Conservation (phyloP, 2,888 invertebrate species). For the Cheilosia grossa region DNA sequence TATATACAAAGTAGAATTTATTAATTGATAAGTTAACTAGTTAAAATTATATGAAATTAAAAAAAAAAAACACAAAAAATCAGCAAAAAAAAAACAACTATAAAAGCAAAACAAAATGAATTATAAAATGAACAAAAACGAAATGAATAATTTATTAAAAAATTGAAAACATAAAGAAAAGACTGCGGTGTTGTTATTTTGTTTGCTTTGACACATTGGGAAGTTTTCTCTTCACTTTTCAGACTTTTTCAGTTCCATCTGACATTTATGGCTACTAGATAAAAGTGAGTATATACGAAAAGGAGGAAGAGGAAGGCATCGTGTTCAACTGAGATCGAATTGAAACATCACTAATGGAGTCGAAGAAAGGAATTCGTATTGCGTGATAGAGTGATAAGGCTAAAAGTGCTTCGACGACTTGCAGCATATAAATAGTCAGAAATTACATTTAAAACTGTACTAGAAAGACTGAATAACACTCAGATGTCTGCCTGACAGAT, state of each 20-base stretch:
- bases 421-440: too few relatives aligned
- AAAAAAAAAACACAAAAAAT: constrained; percentile 35
- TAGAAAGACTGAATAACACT: too few relatives aligned
- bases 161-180: constrained; percentile 69
- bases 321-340: too few relatives aligned
- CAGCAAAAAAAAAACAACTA: constrained; percentile 48
- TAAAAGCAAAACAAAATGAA: constrained; percentile 62
- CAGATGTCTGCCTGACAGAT: too few relatives aligned
- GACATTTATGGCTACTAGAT: too few relatives aligned
- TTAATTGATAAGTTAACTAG: constrained; percentile 74
- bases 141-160: constrained; percentile 75
- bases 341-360: too few relatives aligned
- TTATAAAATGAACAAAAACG: constrained; percentile 67
- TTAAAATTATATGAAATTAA: constrained; percentile 74
- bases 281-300: too few relatives aligned
- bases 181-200: constrained; percentile 56
- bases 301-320: too few relatives aligned
- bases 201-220: background rate
- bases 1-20: constrained; percentile 73
- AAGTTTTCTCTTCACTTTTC: background rate
- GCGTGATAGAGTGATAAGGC: too few relatives aligned
- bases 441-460: too few relatives aligned
- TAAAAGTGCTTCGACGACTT: too few relatives aligned
- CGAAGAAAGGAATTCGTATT: too few relatives aligned
- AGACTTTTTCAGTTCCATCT: background rate